These are phyloP conservation scores for Heliocidaris erythrogramma DNA, from an alignment of 35 echinoderm and acorn worm species.

Conservation along the genomic window DNA sequence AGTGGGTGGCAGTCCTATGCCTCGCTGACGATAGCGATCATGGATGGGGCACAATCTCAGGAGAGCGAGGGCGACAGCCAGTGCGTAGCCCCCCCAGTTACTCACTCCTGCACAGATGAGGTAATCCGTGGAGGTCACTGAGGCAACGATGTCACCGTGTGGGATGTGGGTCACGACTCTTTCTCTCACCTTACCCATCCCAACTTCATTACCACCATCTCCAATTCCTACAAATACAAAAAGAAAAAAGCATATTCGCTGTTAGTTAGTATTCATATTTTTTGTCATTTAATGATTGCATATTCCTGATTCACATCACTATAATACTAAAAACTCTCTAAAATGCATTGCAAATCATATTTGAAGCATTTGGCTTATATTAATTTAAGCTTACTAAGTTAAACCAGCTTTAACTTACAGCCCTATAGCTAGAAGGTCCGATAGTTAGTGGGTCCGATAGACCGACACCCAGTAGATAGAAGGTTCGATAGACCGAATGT, in stretches of 20 bases:
- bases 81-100: constrained; percentile 93
- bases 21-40: constrained; percentile 76
- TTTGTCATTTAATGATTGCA: neutral
- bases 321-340: no score
- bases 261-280: neutral
- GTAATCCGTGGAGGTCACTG: constrained; percentile 64
- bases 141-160: constrained; percentile 60
- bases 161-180: constrained; percentile 55
- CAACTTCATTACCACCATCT: constrained; percentile 93
- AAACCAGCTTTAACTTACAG: no score
- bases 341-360: no score
- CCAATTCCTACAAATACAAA: constrained; percentile 63
- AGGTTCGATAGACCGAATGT: no score
- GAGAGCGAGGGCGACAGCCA: constrained; percentile 63
- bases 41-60: constrained; percentile 71
- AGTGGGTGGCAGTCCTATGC: constrained; percentile 62
- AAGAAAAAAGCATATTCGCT: neutral
- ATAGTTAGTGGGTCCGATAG: no score
- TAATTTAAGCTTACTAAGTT: no score
- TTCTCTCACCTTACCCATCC: constrained; percentile 90
- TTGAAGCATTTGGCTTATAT: no score
- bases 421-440: no score
- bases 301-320: no score
- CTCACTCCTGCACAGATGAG: constrained; percentile 78
- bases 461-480: no score